Percentiles rank a stretch among this genome's conserved stretches.
These are phyloP conservation scores for Goniozus legneri DNA, from an alignment of 1,140 invertebrate species.

Conservation along the genomic window DNA sequence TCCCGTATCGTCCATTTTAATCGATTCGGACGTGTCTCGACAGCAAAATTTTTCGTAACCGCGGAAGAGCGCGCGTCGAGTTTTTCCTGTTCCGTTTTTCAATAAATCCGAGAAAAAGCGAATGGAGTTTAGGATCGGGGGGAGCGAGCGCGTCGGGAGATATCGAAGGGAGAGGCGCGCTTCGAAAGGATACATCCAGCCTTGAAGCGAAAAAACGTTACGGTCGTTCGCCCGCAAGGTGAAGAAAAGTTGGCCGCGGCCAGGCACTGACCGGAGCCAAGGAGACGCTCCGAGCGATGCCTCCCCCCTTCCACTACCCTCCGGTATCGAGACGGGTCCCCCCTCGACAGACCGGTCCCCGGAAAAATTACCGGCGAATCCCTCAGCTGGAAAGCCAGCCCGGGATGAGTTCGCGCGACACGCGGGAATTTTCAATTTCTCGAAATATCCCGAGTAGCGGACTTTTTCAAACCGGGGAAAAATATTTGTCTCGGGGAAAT, in stretches of 20 bases:
- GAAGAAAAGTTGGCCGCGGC: constrained; percentile 45
- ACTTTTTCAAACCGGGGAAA: no score
- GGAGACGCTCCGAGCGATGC: constrained; percentile 39
- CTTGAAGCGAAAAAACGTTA: constrained; percentile 45
- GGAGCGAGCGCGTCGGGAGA: no score
- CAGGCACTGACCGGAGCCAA: constrained; percentile 46
- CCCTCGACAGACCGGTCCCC: constrained; percentile 30
- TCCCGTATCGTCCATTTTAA: no score
- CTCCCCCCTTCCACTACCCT: constrained; percentile 28
- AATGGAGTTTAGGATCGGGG: no score
- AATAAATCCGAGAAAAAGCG: no score
- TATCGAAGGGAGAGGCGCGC: constrained; percentile 5
- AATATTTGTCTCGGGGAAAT: no score
- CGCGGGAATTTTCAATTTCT: constrained; percentile 16
- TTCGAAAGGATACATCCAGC: constrained; percentile 38
- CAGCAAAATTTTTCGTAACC: no score
- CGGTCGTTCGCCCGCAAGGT: constrained; percentile 45
- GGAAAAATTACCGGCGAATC: constrained; percentile 37
- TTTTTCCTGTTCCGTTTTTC: no score
- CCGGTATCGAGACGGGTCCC: constrained; percentile 7
- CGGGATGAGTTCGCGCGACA: constrained; percentile 15
- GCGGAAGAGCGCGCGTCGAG: no score
- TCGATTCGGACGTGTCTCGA: no score
- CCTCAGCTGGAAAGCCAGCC: not conserved
- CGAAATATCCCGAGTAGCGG: no score